Base-by-base conservation (phyloP, 2,797 vertebrate species). In the Sebastes vulpes region DNA sequence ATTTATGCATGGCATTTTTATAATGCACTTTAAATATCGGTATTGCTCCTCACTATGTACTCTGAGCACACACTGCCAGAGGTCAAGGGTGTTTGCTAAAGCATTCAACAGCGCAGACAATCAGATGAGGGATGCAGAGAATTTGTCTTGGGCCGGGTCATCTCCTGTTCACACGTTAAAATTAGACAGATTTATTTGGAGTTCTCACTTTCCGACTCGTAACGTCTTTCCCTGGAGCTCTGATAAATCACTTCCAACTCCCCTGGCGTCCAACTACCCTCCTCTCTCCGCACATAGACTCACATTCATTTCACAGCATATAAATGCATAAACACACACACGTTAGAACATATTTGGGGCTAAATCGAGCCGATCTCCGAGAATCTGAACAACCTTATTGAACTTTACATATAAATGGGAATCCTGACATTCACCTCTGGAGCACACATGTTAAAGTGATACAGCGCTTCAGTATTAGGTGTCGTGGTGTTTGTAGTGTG, bases 111-210 rank as follows among this genome's bases (percentile, higher is more conserved):
- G 65, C 61, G 38, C 56, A 69, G 65, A 86, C 74, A 83, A 72
- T 89, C 46, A 72, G 58, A 68, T 5, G 35, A 68, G 74, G 71
- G 79, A 75, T 14, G 16, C 20, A 20, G 63, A 65, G 59, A 75
- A 75, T 77, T 81, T 88, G 82, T 88, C 65, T 67, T 29, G 25
- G 53, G 31, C 21, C 59, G 20, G 72, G 87, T 84, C 81, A 68
- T 70, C 63, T 72, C 46, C 63, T 82, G 88, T 88, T 90, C 82
- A 80, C 76, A 75, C 23, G 5, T 85, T 85, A 85, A 89, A 93
- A 72, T 68, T 46, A 29, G 89, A 90, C 84, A 83, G 91, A 83
- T 92, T 87, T 92, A 90, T 91, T 82, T 83, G 67, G 53, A 74
- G 57, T 83, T 74, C 69, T 79, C 82, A 77, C 80, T 89, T 90